phyloP scores from a whole-genome alignment of 2,797 vertebrate species.

The Babyrousa celebensis region DNA sequence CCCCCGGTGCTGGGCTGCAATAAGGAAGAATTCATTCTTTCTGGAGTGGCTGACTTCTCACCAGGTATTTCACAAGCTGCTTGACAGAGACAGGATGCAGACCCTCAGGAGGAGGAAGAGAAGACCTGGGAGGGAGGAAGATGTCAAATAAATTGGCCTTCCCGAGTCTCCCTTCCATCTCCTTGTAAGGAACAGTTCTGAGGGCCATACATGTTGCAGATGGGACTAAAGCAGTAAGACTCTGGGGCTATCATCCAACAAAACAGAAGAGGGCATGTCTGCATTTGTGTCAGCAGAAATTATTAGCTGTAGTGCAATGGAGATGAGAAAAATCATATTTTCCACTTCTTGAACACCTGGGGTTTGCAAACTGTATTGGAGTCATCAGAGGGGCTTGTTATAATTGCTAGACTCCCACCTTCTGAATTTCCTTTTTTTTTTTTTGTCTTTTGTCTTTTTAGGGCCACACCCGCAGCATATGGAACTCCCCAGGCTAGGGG shows the following conservation, averaged over 20 bases:
- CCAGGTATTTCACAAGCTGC: not conserved
- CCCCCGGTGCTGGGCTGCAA: not conserved
- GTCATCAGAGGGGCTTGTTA: not conserved
- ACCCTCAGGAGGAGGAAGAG: not conserved
- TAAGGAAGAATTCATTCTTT: not conserved
- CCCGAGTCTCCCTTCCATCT: not conserved
- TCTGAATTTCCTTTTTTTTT: not conserved
- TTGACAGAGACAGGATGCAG: not conserved
- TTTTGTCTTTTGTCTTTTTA: too few species aligned
- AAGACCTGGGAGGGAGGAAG: not conserved
- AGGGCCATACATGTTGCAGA: not conserved
- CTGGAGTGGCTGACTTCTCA: slow-evolving; percentile 22
- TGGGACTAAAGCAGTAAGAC: not conserved
- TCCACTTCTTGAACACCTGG: not conserved
- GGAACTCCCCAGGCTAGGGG: too few species aligned
- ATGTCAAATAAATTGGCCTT: not conserved
- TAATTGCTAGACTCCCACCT: not conserved
- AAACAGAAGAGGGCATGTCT: not conserved
- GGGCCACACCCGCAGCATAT: too few species aligned
- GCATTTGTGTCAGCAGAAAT: not conserved
- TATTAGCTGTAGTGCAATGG: not conserved
- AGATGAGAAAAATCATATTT: not conserved
- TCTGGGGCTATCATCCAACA: not conserved
- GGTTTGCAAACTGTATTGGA: not conserved
- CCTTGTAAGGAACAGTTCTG: not conserved